phyloP scores from a whole-genome alignment of 2,797 vertebrate species.

The Carduelis carduelis region DNA sequence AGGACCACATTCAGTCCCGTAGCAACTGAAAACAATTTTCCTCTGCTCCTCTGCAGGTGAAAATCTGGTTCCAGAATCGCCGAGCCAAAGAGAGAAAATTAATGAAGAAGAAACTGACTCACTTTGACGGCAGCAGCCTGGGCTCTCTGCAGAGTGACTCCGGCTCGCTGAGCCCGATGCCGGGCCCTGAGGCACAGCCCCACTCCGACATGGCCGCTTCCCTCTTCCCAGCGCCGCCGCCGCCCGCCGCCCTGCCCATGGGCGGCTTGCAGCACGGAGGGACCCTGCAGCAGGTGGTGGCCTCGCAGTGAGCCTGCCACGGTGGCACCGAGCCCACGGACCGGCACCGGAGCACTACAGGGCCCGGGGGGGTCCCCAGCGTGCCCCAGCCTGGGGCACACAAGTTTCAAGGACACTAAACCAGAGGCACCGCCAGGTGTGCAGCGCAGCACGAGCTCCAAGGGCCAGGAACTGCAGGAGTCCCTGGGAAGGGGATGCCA shows the following conservation, averaged over 20 bases:
- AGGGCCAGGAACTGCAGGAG: background rate
- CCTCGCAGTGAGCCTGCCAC: conserved; percentile 73
- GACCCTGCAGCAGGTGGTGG: conserved; percentile 86
- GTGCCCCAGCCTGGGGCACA: background rate
- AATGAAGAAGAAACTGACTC: conserved; percentile 93
- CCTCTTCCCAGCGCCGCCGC: conserved; percentile 74
- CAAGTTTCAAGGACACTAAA: background rate
- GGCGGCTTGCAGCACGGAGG: conserved; percentile 82
- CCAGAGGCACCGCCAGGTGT: background rate
- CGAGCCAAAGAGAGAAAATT: conserved; percentile 91
- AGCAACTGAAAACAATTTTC: background rate
- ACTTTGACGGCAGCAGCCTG: conserved; percentile 84
- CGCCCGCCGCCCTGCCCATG: conserved; percentile 67
- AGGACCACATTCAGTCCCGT: background rate
- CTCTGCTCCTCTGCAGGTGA: conserved; percentile 78
- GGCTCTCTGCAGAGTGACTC: conserved; percentile 91
- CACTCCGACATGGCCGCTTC: conserved; percentile 83
- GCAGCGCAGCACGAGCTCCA: background rate
- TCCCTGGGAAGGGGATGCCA: background rate
- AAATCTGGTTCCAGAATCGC: conserved; percentile 97
- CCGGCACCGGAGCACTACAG: background rate
- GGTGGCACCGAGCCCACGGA: background rate
- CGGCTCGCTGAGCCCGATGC: conserved; percentile 87
- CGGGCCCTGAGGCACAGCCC: conserved; percentile 83
- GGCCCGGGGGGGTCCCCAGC: background rate